phyloP scores from a whole-genome alignment of 2,888 invertebrate genomes.

The Lathronympha strigana region DNA sequence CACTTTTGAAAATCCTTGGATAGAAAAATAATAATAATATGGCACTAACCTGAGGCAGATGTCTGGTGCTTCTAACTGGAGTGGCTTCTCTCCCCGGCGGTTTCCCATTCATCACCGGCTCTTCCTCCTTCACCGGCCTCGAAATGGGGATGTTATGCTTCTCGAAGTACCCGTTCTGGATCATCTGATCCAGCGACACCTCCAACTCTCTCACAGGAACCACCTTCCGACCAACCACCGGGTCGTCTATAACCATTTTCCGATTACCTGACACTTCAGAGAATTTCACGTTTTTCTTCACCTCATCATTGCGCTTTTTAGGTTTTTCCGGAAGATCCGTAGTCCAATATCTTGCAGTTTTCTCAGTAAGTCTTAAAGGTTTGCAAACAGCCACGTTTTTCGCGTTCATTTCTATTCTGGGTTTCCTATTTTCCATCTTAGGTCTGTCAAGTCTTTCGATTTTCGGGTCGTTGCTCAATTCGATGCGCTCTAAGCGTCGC shows the following conservation, averaged over 20 bases:
- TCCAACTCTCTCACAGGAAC: conserved; percentile 79
- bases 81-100: conserved; percentile 61
- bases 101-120: conserved; percentile 70
- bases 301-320: conserved; percentile 66
- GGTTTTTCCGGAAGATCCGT: conserved; percentile 66
- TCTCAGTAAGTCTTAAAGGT: conserved; percentile 70
- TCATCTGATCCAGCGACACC: conserved; percentile 80
- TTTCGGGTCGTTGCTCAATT: conserved; percentile 17
- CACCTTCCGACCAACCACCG: conserved; percentile 71
- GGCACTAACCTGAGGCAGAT: conserved; percentile 74
- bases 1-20: neutral
- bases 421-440: conserved; percentile 5
- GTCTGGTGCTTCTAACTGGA: conserved; percentile 61
- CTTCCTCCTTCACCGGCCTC: conserved; percentile 61
- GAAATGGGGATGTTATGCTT: conserved; percentile 78
- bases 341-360: conserved; percentile 75
- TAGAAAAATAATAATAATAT: neutral
- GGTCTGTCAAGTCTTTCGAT: conserved; percentile 6
- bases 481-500: conserved; percentile 36
- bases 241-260: conserved; percentile 78
- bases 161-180: conserved; percentile 80
- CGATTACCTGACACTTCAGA: conserved; percentile 79
- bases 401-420: conserved; percentile 25
- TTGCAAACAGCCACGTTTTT: conserved; percentile 79
- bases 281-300: conserved; percentile 79